Evolutionary conservation across 2,113 vertebrate species (phyloP).

Genomic region (Tursiops truncatus): DNA sequence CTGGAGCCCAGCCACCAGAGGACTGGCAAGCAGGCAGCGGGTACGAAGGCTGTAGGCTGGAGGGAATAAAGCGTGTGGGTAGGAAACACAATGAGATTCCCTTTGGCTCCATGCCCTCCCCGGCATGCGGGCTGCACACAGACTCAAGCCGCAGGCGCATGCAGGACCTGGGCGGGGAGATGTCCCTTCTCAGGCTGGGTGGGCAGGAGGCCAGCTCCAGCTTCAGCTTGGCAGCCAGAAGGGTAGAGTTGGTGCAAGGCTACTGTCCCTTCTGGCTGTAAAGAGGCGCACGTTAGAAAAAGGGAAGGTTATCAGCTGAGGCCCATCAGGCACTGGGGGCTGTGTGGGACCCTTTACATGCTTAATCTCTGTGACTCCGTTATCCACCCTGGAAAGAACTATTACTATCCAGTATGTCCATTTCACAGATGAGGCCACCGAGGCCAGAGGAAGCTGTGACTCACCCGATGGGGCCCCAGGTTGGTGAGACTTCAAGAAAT

Average conservation of each 20-base stretch:
- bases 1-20: conserved; percentile 53
- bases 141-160: background rate
- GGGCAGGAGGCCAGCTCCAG: conserved; percentile 60
- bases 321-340: background rate
- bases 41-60: conserved; percentile 23
- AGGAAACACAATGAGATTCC: conserved; percentile 72
- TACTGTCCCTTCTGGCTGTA: background rate
- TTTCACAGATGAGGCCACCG: background rate
- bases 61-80: conserved; percentile 50
- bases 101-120: conserved; percentile 59
- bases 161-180: background rate
- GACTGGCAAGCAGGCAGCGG: background rate
- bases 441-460: background rate
- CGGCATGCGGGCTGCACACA: conserved; percentile 49
- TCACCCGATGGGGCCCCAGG: background rate
- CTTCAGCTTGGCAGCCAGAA: background rate
- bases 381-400: background rate
- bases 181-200: background rate
- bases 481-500: background rate
- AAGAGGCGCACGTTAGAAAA: background rate
- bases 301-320: background rate
- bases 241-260: background rate
- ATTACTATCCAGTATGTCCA: background rate
- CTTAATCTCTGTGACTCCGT: background rate
- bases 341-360: no score